Percentiles rank a stretch among this genome's conserved stretches.
phyloP scores from a whole-genome alignment of 2,797 vertebrate species.

The Tiaroga cobitis region DNA sequence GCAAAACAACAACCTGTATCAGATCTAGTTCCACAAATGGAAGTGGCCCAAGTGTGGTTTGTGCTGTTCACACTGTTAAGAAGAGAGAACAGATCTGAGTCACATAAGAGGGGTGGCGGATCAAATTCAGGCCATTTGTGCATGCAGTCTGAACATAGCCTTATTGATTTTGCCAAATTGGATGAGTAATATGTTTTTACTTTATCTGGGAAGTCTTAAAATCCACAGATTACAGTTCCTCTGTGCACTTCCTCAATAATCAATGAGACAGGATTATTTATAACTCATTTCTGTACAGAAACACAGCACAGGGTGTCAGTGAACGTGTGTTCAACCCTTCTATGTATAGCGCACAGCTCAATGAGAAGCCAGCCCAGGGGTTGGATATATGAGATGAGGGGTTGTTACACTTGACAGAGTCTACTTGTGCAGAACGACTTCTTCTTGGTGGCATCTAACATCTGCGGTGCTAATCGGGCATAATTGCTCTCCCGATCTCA shows the following conservation, averaged over 20 bases:
- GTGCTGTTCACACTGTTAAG: background rate
- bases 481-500: constrained; percentile 51
- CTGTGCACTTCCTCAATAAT: background rate
- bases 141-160: background rate
- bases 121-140: background rate
- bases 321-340: background rate
- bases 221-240: constrained; percentile 10
- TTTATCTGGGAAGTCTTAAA: constrained; percentile 30
- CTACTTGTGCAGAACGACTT: constrained; percentile 19
- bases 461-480: constrained; percentile 17
- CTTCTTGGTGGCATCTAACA: constrained; percentile 36
- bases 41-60: too few relatives aligned
- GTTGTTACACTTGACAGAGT: constrained; percentile 24
- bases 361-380: constrained; percentile 21
- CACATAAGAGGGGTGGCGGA: background rate
- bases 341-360: constrained; percentile 22
- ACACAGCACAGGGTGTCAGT: constrained; percentile 5
- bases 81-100: background rate
- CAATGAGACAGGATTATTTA: constrained; percentile 33
- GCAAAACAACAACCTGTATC: too few relatives aligned
- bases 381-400: constrained; percentile 23
- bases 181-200: constrained; percentile 27
- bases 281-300: constrained; percentile 1
- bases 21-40: too few relatives aligned
- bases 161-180: constrained; percentile 28